Conservation (phyloP, 2,888 invertebrate genomes). For the Belgica antarctica region DNA sequence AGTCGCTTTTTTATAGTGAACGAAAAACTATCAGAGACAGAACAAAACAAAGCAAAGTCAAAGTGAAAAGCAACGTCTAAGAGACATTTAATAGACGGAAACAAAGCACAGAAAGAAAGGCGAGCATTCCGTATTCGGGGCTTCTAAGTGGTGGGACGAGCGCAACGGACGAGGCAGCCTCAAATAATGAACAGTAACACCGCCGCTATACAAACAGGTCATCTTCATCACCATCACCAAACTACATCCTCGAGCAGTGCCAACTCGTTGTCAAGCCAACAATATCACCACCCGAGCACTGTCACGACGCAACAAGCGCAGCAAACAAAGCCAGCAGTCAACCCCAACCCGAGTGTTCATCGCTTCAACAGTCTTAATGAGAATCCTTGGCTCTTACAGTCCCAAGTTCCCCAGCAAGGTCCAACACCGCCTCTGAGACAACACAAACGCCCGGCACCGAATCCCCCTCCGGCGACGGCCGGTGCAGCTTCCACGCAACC, state of each 20-base stretch:
- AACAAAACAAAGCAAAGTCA: not conserved
- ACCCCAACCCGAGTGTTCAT: slow-evolving; percentile 40
- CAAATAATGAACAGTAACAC: slow-evolving; percentile 55
- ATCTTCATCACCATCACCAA: slow-evolving; percentile 56
- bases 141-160: not conserved
- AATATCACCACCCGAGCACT: slow-evolving; percentile 26
- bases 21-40: not conserved
- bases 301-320: slow-evolving; percentile 31
- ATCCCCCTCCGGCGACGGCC: slow-evolving; percentile 51
- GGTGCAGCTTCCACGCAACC: not conserved
- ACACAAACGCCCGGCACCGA: slow-evolving; percentile 56
- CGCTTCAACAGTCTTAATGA: slow-evolving; percentile 41
- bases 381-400: slow-evolving; percentile 38
- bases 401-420: slow-evolving; percentile 52
- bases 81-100: not conserved
- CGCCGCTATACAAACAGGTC: slow-evolving; percentile 53
- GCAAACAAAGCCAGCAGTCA: slow-evolving; percentile 18
- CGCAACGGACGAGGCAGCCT: not conserved
- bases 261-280: slow-evolving; percentile 30
- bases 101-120: not conserved
- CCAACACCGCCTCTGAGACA: slow-evolving; percentile 56
- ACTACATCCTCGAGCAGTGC: slow-evolving; percentile 52
- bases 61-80: not conserved
- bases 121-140: not conserved
- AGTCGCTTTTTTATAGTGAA: slow-evolving; percentile 1